These are phyloP conservation scores for Scytalopus superciliaris DNA, from an alignment of 2,113 vertebrate species.

Conservation along the genomic window DNA sequence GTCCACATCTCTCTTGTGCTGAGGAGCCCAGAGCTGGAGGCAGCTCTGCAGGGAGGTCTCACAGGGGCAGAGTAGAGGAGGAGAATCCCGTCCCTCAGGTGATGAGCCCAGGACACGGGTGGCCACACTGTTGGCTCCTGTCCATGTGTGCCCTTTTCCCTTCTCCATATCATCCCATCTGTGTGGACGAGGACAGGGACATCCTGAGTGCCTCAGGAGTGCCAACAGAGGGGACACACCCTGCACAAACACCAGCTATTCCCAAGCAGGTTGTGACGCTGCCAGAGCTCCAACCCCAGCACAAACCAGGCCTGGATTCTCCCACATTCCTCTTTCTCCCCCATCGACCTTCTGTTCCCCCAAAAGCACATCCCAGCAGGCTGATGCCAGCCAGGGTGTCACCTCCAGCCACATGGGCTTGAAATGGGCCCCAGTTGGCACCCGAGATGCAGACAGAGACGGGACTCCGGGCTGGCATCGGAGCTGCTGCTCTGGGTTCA, in stretches of 20 bases:
- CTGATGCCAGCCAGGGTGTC: not conserved
- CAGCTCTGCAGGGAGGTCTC: not conserved
- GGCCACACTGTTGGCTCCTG: accelerated
- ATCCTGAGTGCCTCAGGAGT: not conserved
- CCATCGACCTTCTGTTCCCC: not conserved
- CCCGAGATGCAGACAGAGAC: not conserved
- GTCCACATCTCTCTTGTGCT: not conserved
- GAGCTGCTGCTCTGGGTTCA: conserved; percentile 3
- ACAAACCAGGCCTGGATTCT: not conserved
- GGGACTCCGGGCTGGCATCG: no score
- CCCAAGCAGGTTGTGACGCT: not conserved
- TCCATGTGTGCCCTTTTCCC: not conserved
- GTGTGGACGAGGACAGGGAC: not conserved
- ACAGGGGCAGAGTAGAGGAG: not conserved
- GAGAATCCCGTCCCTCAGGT: not conserved
- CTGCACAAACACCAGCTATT: not conserved
- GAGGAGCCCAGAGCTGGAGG: not conserved
- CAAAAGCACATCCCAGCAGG: not conserved
- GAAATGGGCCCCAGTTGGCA: not conserved
- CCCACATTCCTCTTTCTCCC: not conserved
- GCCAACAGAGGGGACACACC: not conserved
- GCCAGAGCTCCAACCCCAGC: not conserved
- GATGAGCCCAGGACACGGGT: not conserved
- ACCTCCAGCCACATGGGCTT: not conserved
- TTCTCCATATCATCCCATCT: not conserved